phyloP scores from a whole-genome alignment of 2,113 vertebrate genomes.

The Stegastes partitus region DNA sequence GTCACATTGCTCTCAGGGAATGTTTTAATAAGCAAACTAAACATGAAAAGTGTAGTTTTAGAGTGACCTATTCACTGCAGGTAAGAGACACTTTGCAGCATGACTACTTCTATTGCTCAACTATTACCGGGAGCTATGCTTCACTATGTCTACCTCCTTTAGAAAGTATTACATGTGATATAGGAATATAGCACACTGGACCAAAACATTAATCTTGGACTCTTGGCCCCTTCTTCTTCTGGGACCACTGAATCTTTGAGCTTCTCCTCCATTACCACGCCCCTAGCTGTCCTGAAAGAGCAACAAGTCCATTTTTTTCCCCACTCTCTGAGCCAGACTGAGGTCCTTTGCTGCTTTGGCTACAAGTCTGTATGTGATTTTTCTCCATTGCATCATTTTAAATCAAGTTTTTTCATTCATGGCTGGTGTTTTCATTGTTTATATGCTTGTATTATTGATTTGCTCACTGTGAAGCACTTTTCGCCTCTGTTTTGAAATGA shows the following conservation, averaged over 20 bases:
- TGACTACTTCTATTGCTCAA: constrained; percentile 42
- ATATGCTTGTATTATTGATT: constrained; percentile 60
- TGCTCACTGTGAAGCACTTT: constrained; percentile 25
- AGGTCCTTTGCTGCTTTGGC: constrained; percentile 4
- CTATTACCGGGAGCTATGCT: constrained; percentile 34
- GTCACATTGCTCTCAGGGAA: constrained; percentile 1
- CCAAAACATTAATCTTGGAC: constrained; percentile 64
- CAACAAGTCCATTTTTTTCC: constrained; percentile 41
- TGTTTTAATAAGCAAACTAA: constrained; percentile 1
- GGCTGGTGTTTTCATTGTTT: constrained; percentile 33
- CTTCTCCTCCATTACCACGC: constrained; percentile 30
- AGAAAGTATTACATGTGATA: constrained; percentile 41
- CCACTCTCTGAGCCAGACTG: constrained; percentile 4
- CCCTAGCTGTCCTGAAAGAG: constrained; percentile 49
- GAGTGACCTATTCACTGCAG: constrained; percentile 19
- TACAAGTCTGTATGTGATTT: constrained; percentile 26
- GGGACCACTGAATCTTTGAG: constrained; percentile 53
- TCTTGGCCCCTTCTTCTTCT: constrained; percentile 54
- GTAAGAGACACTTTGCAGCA: constrained; percentile 14
- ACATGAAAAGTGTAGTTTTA: constrained; percentile 19
- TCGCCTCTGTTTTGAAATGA: constrained; percentile 36
- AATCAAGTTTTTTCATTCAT: constrained; percentile 26
- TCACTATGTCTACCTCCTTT: constrained; percentile 27
- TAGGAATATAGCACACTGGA: constrained; percentile 34
- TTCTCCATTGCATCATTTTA: constrained; percentile 43